Conservation (phyloP, 2,113 vertebrate genomes). For the Pristiophorus japonicus region DNA sequence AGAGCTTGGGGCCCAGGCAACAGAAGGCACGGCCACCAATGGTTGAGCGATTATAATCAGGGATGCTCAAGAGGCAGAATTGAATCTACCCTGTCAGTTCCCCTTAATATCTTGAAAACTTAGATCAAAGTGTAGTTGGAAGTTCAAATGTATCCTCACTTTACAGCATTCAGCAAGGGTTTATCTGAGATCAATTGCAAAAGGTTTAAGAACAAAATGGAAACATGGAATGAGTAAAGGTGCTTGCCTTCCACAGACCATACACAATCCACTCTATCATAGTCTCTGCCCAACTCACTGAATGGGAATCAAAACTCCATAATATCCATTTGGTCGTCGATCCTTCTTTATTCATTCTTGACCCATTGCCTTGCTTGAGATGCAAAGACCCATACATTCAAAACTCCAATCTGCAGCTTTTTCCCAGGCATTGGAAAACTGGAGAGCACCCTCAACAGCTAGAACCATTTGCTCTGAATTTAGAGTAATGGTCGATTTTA, state of each 20-base stretch:
- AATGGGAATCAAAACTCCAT: background rate
- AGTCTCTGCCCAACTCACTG: background rate
- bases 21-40: too few species aligned
- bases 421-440: background rate
- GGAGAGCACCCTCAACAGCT: background rate
- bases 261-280: background rate
- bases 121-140: too few species aligned
- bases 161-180: background rate
- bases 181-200: background rate
- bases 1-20: too few species aligned
- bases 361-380: background rate
- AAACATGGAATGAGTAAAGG: background rate
- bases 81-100: too few species aligned
- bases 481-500: background rate
- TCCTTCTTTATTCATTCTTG: background rate
- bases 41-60: too few species aligned
- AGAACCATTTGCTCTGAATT: background rate
- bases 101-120: too few species aligned
- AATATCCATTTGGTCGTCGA: background rate
- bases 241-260: background rate
- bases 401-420: background rate
- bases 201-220: background rate
- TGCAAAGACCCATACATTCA: background rate
- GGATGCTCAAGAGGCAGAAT: too few species aligned
- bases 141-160: background rate